Evolutionary conservation across 2,797 vertebrate genomes (phyloP).

Genomic region (Chaetodon trifasciatus): DNA sequence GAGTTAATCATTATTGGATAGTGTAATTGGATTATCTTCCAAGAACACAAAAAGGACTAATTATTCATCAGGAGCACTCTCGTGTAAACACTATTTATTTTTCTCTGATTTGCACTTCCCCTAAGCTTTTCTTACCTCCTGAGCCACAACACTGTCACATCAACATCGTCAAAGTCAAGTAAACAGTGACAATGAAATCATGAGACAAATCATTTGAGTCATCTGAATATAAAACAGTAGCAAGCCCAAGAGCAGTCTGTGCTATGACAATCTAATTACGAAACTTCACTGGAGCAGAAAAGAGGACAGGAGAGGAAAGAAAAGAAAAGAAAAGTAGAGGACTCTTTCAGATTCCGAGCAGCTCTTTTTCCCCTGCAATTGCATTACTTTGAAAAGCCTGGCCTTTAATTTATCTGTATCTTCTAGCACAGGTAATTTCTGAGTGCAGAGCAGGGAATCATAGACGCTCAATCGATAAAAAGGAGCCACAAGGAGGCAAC

Average conservation of each 20-base stretch:
- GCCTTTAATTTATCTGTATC: slow-evolving; percentile 70
- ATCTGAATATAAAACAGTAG: slow-evolving; percentile 77
- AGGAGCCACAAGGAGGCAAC: slow-evolving; percentile 68
- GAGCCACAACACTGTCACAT: slow-evolving; percentile 70
- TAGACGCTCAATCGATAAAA: slow-evolving; percentile 66
- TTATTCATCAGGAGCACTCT: slow-evolving; percentile 80
- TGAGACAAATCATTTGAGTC: slow-evolving; percentile 79
- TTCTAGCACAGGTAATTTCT: slow-evolving; percentile 64
- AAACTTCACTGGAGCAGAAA: slow-evolving; percentile 76
- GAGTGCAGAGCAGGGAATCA: slow-evolving; percentile 67
- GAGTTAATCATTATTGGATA: slow-evolving; percentile 76
- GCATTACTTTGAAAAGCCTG: slow-evolving; percentile 61
- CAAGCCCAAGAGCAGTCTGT: slow-evolving; percentile 69
- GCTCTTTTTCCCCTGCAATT: slow-evolving; percentile 40
- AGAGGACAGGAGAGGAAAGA: slow-evolving; percentile 8
- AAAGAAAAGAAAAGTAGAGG: not conserved
- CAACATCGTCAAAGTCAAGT: slow-evolving; percentile 80
- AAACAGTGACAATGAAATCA: slow-evolving; percentile 81
- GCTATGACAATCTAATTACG: slow-evolving; percentile 82
- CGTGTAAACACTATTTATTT: slow-evolving; percentile 73
- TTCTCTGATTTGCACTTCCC: slow-evolving; percentile 66
- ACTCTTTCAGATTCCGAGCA: slow-evolving; percentile 44
- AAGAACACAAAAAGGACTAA: slow-evolving; percentile 81
- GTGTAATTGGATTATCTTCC: slow-evolving; percentile 82
- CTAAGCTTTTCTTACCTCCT: slow-evolving; percentile 73